Evolutionary conservation across 1,140 invertebrate species (phyloP).

Genomic region (Venturia canescens): DNA sequence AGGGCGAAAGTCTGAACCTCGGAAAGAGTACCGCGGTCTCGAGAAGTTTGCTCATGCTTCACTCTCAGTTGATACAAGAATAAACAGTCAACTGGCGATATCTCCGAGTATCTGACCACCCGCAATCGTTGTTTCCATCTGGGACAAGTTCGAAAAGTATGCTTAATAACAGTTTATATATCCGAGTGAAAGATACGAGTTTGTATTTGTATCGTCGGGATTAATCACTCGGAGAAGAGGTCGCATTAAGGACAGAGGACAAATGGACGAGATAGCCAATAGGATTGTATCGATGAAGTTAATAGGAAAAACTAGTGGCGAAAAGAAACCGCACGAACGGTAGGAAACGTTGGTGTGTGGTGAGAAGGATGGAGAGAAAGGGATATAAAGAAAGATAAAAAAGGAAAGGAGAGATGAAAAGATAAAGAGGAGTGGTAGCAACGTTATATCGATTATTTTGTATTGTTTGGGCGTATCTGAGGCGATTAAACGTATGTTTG

Average conservation of each 20-base stretch:
- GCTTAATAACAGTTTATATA: not conserved
- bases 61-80: no score
- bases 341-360: slow-evolving; percentile 1
- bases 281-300: slow-evolving; percentile 39
- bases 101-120: not conserved
- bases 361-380: slow-evolving; percentile 12
- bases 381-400: slow-evolving; percentile 43
- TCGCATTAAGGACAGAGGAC: slow-evolving; percentile 49
- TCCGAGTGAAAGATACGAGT: not conserved
- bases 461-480: not conserved
- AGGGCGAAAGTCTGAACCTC: no score
- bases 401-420: slow-evolving; percentile 49
- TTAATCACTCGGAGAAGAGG: slow-evolving; percentile 31
- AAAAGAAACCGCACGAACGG: slow-evolving; percentile 1
- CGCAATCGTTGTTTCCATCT: not conserved
- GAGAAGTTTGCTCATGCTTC: no score
- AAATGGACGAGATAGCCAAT: slow-evolving; percentile 41
- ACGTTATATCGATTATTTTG: slow-evolving; percentile 12
- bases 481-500: not conserved
- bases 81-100: no score
- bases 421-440: slow-evolving; percentile 34
- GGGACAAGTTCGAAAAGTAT: not conserved
- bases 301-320: slow-evolving; percentile 33
- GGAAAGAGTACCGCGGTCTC: no score
- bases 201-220: slow-evolving; percentile 18